phyloP scores from a whole-genome alignment of 2,113 vertebrate genomes.

The Hippocampus comes region DNA sequence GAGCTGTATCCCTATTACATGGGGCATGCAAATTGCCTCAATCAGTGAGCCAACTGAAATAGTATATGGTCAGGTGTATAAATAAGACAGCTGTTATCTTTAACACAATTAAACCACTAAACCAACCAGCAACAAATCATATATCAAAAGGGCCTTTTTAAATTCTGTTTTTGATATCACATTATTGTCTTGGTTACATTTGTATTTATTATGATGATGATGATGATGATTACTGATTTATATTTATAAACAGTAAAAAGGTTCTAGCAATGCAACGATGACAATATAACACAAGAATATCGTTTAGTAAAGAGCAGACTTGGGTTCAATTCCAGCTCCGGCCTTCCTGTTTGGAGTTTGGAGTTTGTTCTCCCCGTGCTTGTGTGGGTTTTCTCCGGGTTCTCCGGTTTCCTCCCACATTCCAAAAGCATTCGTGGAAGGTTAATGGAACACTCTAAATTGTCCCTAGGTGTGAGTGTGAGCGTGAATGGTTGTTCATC shows the following conservation, averaged over 20 bases:
- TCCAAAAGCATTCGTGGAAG: no score
- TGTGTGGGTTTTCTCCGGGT: no score
- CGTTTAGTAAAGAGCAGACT: neutral
- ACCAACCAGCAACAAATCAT: conserved; percentile 21
- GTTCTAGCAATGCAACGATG: neutral
- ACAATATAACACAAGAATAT: neutral
- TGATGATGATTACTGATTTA: neutral
- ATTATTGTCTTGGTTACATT: conserved; percentile 39
- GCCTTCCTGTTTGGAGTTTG: no score
- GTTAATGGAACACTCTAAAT: no score
- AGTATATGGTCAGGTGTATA: conserved; percentile 57
- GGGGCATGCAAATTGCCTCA: conserved; percentile 68
- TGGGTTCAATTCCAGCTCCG: no score
- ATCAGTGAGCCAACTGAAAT: conserved; percentile 66
- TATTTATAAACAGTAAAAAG: no score
- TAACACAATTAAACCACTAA: conserved; percentile 59
- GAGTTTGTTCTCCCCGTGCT: no score
- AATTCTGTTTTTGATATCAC: conserved; percentile 40
- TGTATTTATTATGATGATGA: conserved; percentile 3
- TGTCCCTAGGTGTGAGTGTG: no score
- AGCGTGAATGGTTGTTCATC: no score
- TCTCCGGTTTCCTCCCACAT: no score
- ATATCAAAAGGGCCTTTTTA: conserved; percentile 28
- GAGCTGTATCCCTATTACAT: conserved; percentile 71
- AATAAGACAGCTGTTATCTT: conserved; percentile 60